Evolutionary conservation across 2,888 invertebrate genomes (phyloP), one percentile per base, ranked within the genome.

Genomic region (Orthosia cruda): DNA sequence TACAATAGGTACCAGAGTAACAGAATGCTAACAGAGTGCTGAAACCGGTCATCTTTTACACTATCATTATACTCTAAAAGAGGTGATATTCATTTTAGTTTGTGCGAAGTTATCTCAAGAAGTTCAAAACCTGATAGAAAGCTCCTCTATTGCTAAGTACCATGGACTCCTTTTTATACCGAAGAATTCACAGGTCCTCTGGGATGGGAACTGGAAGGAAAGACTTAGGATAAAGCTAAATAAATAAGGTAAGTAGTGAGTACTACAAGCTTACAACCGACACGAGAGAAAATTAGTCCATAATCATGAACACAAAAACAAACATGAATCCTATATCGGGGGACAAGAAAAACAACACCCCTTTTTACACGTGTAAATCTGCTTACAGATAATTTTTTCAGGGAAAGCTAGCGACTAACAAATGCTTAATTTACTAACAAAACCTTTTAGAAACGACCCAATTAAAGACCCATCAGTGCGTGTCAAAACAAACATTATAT

Each of bases 371-470:
- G 55, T 58, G 26, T 65, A 49, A 58, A 76, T 9, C 13, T 63
- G 23, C 15, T 15, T 20, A 77, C 45, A 45, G 47, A 23, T 52
- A n/a, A 23, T 4, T 32, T n/a, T 59, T 78, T 47, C 4, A 52
- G 16, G n/a, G 18, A 32, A 50, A 69, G 47, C 13, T 32, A 47
- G 13, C 23, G 18, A 58, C 32, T 58, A 47, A 69, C 13, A 64
- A 69, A 13, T 57, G 40, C 49, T 74, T 55, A 16, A 18, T 55
- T 77, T 40, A 40, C 15, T 26, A 12, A 59, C 52, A 71, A 50
- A 75, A 71, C 9, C 59, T 79, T 77, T 40, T 49, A 13, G n/a
- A 59, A 45, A 13, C 13, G 13, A 52, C 49, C 26, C 23, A 54
- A 54, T 71, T 71, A 55, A 80, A 54, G 12, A 26, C 13, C 16